Evolutionary conservation across 2,888 invertebrate genomes (phyloP), one percentile per base, ranked within the genome.

Genomic region (Lepidocyrtoides sp.): DNA sequence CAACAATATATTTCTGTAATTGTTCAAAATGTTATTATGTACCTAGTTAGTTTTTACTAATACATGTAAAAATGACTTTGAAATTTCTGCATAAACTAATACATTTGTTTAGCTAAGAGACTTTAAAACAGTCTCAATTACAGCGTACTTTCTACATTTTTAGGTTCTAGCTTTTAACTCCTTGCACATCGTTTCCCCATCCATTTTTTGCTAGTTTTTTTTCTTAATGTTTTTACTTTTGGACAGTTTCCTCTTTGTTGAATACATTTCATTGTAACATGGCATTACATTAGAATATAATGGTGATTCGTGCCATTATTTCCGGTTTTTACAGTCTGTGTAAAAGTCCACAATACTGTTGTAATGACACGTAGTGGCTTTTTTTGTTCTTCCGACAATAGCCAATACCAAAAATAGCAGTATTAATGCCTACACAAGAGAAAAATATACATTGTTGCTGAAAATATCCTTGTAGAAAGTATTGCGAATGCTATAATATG

Each of bases 281-380:
- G 41, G 69, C 69, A 69, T 69, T 69, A 69, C 69, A 69, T 69
- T 69, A 69, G 36, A 85, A 72, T 85, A 72, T 72, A 85, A 72
- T 72, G 85, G 72, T 72, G 69, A 72, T 72, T 85, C 69, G 57
- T 85, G n/a, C 57, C 85, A 85, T 72, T 75, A 75, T 75, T 57
- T 85, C 32, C 85, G 54, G 84, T 32, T 72, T 77, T 77, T 77
- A 77, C 77, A 77, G 77, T 77, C 51, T 23, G 51, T 17, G 51
- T 77, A 77, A 77, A 77, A 77, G 77, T 77, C 77, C 51, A 48
- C 51, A 77, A 77, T 23, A 77, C 51, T 51, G 29, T 77, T 51
- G 29, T 77, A 77, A 77, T 77, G 77, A 77, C 51, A 51, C 48
- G 77, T 51, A 77, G 77, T 51, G 29, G 77, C 51, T 51, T 48